Conservation (phyloP, 2,797 vertebrate species). For the Peromyscus aztecus region DNA sequence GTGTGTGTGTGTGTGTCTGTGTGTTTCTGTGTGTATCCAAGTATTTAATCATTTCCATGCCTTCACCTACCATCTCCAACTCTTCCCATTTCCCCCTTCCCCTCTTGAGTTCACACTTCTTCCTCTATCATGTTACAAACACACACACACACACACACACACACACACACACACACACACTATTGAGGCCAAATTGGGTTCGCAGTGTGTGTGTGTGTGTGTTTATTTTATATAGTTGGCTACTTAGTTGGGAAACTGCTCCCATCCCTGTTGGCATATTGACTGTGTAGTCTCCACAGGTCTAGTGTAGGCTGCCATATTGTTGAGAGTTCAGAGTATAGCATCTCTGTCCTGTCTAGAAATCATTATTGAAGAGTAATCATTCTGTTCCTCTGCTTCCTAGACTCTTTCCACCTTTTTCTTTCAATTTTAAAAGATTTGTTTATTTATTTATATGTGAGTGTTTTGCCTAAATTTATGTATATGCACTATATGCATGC, state of each 20-base stretch:
- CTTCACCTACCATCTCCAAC: neutral
- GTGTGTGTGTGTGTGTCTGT: neutral
- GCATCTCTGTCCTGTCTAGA: neutral
- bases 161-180: neutral
- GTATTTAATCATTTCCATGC: neutral
- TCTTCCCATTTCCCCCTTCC: too few relatives aligned
- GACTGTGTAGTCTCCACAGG: neutral
- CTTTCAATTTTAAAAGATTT: neutral
- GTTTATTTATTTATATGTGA: neutral
- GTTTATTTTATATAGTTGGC: neutral
- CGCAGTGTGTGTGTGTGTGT: neutral
- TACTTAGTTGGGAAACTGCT: neutral
- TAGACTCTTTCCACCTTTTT: neutral
- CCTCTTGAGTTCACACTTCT: neutral
- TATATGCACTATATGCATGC: neutral
- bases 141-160: too few relatives aligned
- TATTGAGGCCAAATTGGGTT: neutral
- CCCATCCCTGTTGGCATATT: neutral
- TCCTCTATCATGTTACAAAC: neutral
- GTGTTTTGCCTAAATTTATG: neutral
- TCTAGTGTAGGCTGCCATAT: neutral
- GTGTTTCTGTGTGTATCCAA: neutral
- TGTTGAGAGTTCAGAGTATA: neutral
- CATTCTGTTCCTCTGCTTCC: neutral
- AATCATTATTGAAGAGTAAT: neutral